Base-by-base conservation (phyloP, 2,888 invertebrate species). In the Oscheius sp. region DNA sequence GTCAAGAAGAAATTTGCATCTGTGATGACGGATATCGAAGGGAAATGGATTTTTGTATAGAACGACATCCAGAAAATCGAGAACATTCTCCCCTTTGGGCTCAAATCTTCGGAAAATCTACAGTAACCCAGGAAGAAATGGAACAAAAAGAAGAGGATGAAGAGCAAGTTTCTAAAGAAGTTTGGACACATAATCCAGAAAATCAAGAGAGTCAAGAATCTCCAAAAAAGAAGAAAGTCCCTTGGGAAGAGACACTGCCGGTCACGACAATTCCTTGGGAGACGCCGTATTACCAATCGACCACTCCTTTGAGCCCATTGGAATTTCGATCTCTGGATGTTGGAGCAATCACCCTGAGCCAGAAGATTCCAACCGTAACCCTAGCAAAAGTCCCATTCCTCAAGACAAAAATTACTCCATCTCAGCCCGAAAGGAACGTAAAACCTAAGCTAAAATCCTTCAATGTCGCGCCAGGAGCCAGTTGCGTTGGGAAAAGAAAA, bases 1-100 rank as follows among this genome's bases (percentile, higher is more conserved):
- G 75, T 21, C 45, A 75, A 16, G 71, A 75, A 25, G 69, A 61
- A 23, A 69, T 68, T 23, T 75, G 75, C 35, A 68, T 72, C 41
- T 75, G 75, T 59, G 43, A 69, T 7, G 66, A 75, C 27, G 75
- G 72, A 6, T 75, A 43, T 29, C 41, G 66, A 49, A 23, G 49
- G 29, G 52, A 66, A 29, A 52, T 52, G 66, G 35, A 52, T 16
- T 25, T 52, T 29, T 70, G 66, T 18, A 56, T 71, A 9, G 29
- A 49, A 29, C 29, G 61, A 49, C 71, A 41, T 35, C 55, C 41
- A 29, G 21, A 29, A 3, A n/a, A 3, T n/a, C 35, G 35, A 9
- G 58, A 58, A 27, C 45, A 52, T 27, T 27, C 35, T 21, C 52
- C 66, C 2, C 6, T 66, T 5, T 66, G 52, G 49, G 25, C 23